These are phyloP conservation scores for Mus spicilegus DNA, from an alignment of 2,113 vertebrate species.

Conservation along the genomic window DNA sequence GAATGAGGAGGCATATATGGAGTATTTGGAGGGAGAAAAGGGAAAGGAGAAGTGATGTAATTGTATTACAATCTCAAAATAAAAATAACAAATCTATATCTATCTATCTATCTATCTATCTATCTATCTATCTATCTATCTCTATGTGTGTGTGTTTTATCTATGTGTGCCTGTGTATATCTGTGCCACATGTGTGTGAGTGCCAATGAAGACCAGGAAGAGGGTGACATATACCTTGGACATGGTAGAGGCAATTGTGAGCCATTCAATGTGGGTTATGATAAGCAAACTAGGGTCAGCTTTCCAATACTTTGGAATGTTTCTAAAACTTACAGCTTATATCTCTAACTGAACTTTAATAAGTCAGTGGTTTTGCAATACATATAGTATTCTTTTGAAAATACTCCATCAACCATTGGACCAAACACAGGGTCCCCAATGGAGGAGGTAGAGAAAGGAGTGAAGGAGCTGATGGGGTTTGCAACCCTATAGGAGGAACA, in stretches of 20 bases:
- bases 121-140: too few species aligned
- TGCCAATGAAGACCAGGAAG: background rate
- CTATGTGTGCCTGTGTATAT: background rate
- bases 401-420: too few species aligned
- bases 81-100: background rate
- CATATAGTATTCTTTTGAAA: slow-evolving; percentile 56
- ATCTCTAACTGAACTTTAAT: slow-evolving; percentile 73
- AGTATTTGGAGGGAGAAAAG: background rate
- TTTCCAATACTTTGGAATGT: background rate
- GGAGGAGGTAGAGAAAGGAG: too few species aligned
- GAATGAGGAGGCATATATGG: background rate
- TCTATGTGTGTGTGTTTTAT: background rate
- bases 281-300: background rate
- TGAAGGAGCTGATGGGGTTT: too few species aligned
- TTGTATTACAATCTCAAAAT: background rate
- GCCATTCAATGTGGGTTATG: background rate
- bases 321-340: slow-evolving; percentile 4
- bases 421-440: too few species aligned
- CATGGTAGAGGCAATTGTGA: background rate
- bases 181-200: background rate
- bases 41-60: background rate
- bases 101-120: background rate
- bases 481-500: too few species aligned
- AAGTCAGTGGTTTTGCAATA: slow-evolving; percentile 70
- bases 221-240: background rate